phyloP scores from a whole-genome alignment of 2,797 vertebrate genomes.

The Hapalemur alaotrensis region DNA sequence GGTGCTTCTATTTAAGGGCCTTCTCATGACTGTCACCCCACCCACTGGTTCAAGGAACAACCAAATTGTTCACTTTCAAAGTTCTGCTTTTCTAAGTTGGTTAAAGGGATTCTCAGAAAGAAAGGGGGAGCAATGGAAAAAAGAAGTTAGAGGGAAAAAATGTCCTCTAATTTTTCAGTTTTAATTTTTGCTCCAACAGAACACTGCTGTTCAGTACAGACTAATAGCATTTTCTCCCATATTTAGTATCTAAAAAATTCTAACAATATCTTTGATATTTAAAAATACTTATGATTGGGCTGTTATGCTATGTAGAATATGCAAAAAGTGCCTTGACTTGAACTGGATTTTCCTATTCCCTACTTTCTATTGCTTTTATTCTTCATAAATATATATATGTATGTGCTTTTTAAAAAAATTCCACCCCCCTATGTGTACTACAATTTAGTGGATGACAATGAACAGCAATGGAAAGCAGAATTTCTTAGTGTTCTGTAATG shows the following conservation, averaged over 20 bases:
- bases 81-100: slow-evolving; percentile 15
- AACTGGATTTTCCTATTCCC: not conserved
- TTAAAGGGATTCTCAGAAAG: not conserved
- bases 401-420: not conserved
- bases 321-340: not conserved
- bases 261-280: not conserved
- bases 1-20: not conserved
- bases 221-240: not conserved
- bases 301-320: not conserved
- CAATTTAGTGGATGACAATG: not conserved
- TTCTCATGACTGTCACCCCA: not conserved
- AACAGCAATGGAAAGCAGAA: not conserved
- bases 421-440: not conserved
- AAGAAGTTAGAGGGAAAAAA: not conserved
- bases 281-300: not conserved
- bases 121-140: not conserved
- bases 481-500: not conserved
- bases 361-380: not conserved
- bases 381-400: not conserved
- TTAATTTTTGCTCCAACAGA: slow-evolving; percentile 5
- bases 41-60: not conserved
- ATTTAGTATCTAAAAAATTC: not conserved
- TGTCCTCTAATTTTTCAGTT: not conserved
- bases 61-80: not conserved
- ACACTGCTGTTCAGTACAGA: not conserved